phyloP scores from a whole-genome alignment of 2,888 invertebrate species.

The Leptinotarsa tumamoca region DNA sequence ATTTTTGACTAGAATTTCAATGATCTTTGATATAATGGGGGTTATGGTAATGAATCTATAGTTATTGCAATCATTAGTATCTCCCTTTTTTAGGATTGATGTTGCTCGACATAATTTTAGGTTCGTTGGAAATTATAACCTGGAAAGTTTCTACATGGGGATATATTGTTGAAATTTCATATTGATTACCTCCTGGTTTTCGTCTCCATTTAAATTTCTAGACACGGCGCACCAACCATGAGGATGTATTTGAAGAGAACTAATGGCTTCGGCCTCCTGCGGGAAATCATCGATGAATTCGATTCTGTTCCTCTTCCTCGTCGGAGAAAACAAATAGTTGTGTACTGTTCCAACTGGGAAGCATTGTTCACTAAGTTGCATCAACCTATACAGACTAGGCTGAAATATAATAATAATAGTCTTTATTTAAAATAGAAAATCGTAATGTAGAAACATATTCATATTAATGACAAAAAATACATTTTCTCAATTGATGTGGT shows the following conservation, averaged over 20 bases:
- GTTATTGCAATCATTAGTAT: no score
- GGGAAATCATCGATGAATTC: constrained; percentile 95
- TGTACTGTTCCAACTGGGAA: constrained; percentile 84
- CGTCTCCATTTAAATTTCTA: constrained; percentile 87
- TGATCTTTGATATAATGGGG: no score
- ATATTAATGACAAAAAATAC: no score
- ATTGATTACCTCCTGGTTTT: constrained; percentile 81
- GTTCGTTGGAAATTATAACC: no score
- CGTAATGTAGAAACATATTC: no score
- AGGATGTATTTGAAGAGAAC: constrained; percentile 89
- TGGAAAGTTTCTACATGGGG: no score
- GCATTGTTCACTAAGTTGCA: constrained; percentile 87
- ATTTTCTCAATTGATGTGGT: no score
- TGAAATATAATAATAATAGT: constrained; percentile 61
- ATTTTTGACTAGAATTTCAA: no score
- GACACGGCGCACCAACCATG: constrained; percentile 91
- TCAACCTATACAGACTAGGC: constrained; percentile 90
- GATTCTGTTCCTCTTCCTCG: constrained; percentile 82
- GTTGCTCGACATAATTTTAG: no score
- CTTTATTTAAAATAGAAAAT: not conserved
- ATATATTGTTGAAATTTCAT: no score
- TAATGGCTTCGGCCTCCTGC: constrained; percentile 91
- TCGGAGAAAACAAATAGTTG: constrained; percentile 83
- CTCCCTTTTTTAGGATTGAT: no score
- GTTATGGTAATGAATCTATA: no score